Evolutionary conservation across 2,113 vertebrate genomes (phyloP), one percentile per base, ranked within the genome.

Genomic region (Thalassoma bifasciatum): DNA sequence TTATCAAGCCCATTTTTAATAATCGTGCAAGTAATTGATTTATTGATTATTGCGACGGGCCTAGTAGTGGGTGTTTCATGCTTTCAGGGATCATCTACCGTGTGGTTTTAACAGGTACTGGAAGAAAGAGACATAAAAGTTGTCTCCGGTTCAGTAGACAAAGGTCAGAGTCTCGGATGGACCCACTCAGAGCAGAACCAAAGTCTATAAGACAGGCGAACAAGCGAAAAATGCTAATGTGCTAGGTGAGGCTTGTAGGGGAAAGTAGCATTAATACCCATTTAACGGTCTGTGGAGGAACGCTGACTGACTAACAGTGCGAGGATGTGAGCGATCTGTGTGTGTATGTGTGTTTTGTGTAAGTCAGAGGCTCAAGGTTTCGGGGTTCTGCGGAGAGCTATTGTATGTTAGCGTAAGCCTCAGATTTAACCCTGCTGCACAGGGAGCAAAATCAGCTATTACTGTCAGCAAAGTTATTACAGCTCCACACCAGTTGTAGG

Each of bases 391-490:
- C 38, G 23, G 16, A 57, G 71, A 80, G 52, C 70, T 68, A 66
- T 71, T 79, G 82, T 86, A 66, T 62, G 82, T 70, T 68, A 16
- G 69, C 75, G 77, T 86, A 86, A 89, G 86, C 83, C 71, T 64
- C 58, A 51, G 81, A 81, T 74, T 77, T 75, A 90, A 84, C 85
- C 77, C 47, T 3, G 56, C 77, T 73, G 75, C 72, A 80, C 70
- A 62, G 56, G 73, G 67, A 78, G 73, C 65, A n/a, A 79, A 72
- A 86, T 66, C 81, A 64, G 82, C 78, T 84, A 67, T 85, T 83
- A 81, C 84, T 87, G 82, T 88, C 84, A 72, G 82, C 44, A 79
- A 68, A 85, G 73, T 82, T 86, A 82, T 83, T 88, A 84, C 76
- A 84, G 76, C 76, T 40, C 1, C 68, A 76, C 73, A 78, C 65